Percentiles rank a stretch among this genome's conserved stretches.
Conservation (phyloP, 1,140 invertebrate genomes). For the Wiebesia pumilae region DNA sequence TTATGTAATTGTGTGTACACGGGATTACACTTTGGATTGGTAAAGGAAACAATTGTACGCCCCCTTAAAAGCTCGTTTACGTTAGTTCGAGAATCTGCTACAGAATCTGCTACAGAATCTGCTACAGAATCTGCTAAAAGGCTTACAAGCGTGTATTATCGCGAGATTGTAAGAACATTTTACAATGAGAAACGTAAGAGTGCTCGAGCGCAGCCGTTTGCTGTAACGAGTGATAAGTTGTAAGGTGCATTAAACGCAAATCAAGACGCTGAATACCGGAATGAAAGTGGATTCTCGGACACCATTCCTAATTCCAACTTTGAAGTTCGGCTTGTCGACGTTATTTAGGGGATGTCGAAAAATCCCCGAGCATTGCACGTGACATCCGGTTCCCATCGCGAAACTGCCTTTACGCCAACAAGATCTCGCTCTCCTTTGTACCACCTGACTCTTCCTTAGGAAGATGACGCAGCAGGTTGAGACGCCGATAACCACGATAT, state of each 20-base stretch:
- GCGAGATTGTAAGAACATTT: neutral
- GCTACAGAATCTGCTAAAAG: neutral
- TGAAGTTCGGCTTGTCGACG: neutral
- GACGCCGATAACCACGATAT: neutral
- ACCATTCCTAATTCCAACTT: neutral
- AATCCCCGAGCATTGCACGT: neutral
- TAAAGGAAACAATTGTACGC: neutral
- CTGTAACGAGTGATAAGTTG: no score
- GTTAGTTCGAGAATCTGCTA: no score
- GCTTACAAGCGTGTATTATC: neutral
- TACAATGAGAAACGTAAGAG: no score
- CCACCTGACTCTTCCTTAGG: constrained; percentile 45
- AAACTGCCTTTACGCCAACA: neutral
- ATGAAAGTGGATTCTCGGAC: no score
- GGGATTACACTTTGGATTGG: neutral
- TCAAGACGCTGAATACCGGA: no score
- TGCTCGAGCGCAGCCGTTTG: no score
- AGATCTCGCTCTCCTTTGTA: constrained; percentile 10
- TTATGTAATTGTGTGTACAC: constrained; percentile 4
- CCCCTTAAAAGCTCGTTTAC: neutral
- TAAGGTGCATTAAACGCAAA: no score
- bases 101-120: neutral
- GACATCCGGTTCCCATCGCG: neutral
- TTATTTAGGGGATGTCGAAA: neutral
- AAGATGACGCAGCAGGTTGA: constrained; percentile 56